phyloP scores from a whole-genome alignment of 2,113 vertebrate species.

The Athene cunicularia region DNA sequence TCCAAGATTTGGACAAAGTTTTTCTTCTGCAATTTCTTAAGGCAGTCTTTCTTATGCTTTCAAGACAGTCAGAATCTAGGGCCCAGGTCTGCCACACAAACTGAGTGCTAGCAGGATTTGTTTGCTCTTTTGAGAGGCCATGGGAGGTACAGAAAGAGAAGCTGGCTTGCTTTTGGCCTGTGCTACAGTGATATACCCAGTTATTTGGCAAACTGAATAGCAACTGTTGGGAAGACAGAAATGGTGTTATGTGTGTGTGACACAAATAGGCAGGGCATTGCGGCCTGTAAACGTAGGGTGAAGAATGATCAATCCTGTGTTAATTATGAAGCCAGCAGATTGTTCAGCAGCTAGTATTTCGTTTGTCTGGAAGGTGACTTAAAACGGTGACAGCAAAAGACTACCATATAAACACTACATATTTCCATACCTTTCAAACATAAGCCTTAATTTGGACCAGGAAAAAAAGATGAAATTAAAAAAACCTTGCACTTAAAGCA shows the following conservation, averaged over 20 bases:
- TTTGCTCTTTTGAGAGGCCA: background rate
- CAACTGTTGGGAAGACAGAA: background rate
- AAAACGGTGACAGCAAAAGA: background rate
- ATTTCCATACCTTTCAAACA: background rate
- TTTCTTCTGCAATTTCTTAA: background rate
- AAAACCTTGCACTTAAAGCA: conserved; percentile 8
- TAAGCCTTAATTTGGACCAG: background rate
- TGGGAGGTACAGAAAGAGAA: background rate
- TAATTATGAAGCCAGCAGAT: conserved; percentile 14
- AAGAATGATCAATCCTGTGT: conserved; percentile 4
- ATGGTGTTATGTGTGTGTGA: background rate
- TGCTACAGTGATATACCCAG: background rate
- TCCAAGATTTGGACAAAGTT: background rate
- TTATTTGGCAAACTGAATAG: background rate
- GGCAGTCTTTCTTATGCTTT: background rate
- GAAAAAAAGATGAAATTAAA: conserved; percentile 6
- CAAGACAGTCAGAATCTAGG: background rate
- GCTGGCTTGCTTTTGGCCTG: background rate
- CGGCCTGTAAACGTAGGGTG: background rate
- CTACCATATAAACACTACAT: background rate
- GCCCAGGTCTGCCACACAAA: background rate
- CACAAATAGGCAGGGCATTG: background rate
- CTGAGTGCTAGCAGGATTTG: background rate
- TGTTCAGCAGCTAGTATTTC: background rate
- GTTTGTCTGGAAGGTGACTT: conserved; percentile 14